Evolutionary conservation across 2,888 invertebrate species (phyloP), one percentile per base, ranked within the genome.

Genomic region (Nymphalis polychloros): DNA sequence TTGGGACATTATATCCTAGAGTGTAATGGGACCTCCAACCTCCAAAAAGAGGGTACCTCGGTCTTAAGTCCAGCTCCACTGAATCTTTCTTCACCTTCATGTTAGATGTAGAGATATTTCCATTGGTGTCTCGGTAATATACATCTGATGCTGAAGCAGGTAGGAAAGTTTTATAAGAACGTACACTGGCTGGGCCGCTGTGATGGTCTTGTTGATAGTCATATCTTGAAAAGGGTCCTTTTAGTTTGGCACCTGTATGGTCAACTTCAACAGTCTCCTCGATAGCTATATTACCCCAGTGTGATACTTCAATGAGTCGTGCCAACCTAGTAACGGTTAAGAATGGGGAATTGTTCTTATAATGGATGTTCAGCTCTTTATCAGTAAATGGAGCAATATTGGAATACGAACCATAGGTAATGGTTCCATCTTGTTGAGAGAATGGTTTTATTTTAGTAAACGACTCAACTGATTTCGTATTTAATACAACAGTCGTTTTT

Each of bases 11-110:
- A 93, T 99, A 98, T 4, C 99, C 99, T 59, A 99, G 93, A 53
- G 96, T 96, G 88, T 99, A 99, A 77, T 98, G 97, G 10, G 98
- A 99, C 86, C 97, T 97, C 99, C 99, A 99, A 17, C 99, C 99
- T 66, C 99, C 99, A 87, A 99, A 99, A 6, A 99, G 93, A 4
- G 99, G 99, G 87, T 99, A 99, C 78, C 99, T 94, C 0, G 99
- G 99, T 62, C 98, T 94, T n/a, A 99, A 93, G 81, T 99, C 99
- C 5, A 99, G 90, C 81, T 99, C 99, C 8, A 99, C 98, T 50
- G 97, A 96, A 82, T 99, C 98, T 76, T 97, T 97, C 76, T 96
- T 94, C 31, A 96, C 92, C 74, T 96, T 94, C 93, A 99, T 96
- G 85, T 97, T 96, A 0, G 98, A 98, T 13, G 99, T 99, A 0